These are phyloP conservation scores for Peromyscus polionotus DNA, from an alignment of 2,113 vertebrate genomes.

Conservation along the genomic window DNA sequence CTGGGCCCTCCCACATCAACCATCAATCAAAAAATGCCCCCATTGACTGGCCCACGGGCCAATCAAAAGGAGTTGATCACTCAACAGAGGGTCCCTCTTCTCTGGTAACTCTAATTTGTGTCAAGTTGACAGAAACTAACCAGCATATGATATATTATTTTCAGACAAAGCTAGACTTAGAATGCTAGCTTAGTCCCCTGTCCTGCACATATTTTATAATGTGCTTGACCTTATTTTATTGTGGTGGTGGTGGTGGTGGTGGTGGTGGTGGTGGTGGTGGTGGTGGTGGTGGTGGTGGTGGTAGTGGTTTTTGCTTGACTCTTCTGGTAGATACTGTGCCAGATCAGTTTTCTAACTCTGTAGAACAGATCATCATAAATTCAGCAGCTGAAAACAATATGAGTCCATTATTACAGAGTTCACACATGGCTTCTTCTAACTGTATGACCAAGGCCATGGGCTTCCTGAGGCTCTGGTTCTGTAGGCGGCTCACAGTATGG, in stretches of 20 bases:
- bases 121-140: neutral
- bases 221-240: neutral
- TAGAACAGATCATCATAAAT: neutral
- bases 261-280: neutral
- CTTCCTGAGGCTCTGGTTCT: neutral
- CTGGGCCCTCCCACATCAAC: no score
- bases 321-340: neutral
- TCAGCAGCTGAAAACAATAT: neutral
- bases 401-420: neutral
- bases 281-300: no score
- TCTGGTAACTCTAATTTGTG: neutral
- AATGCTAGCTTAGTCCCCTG: neutral
- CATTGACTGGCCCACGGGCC: neutral
- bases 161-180: neutral
- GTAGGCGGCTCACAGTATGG: no score
- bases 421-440: neutral
- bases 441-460: neutral
- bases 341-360: neutral
- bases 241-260: neutral
- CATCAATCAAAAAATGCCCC: neutral
- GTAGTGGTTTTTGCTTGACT: neutral
- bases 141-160: neutral
- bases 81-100: neutral
- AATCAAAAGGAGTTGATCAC: neutral
- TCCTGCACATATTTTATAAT: neutral